Evolutionary conservation across 2,888 invertebrate species (phyloP).

Genomic region (Pseudococcus viburni): DNA sequence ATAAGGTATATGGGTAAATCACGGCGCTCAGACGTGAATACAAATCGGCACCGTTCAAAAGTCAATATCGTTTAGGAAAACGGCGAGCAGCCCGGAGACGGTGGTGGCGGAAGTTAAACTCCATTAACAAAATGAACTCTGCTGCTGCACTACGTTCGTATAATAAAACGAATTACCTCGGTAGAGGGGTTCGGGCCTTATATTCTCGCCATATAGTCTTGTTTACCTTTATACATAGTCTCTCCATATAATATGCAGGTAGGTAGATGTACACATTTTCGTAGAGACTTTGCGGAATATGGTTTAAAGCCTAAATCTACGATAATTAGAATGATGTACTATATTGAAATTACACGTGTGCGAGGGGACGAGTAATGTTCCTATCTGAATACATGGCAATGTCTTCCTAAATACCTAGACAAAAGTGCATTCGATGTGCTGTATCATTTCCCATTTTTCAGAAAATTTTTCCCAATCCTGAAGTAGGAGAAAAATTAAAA

Average conservation of each 20-base stretch:
- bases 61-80: slow-evolving; percentile 29
- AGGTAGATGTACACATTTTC: not conserved
- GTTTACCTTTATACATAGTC: slow-evolving; percentile 1
- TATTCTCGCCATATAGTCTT: not conserved
- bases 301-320: not conserved
- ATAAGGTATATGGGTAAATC: slow-evolving; percentile 7
- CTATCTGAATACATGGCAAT: too few species aligned
- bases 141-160: slow-evolving; percentile 5
- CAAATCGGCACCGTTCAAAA: slow-evolving; percentile 41
- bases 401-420: too few species aligned
- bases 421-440: too few species aligned
- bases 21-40: slow-evolving; percentile 34
- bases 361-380: not conserved
- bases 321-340: not conserved
- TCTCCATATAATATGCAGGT: not conserved
- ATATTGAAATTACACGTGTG: not conserved
- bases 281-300: not conserved
- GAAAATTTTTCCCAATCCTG: too few species aligned
- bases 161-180: slow-evolving; percentile 35
- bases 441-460: too few species aligned
- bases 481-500: too few species aligned
- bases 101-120: slow-evolving; percentile 23
- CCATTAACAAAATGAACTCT: slow-evolving; percentile 38
- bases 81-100: not conserved
- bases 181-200: not conserved